Base-by-base conservation (phyloP, 2,888 invertebrate genomes). In the Agrotis puta region DNA sequence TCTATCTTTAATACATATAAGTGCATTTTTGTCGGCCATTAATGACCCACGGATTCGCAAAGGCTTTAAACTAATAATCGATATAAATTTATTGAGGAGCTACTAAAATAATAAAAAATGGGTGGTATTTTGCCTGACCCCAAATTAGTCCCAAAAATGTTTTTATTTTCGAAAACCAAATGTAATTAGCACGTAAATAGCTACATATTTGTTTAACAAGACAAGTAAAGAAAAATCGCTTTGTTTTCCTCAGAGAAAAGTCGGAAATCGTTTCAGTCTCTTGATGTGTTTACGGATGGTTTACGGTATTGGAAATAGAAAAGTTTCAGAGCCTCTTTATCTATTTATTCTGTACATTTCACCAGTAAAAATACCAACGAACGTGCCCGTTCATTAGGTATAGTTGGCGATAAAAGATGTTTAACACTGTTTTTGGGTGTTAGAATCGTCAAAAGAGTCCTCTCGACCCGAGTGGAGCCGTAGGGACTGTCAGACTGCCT, bases 261-360 rank as follows among this genome's bases (percentile, higher is more conserved):
- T 33, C 2, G 11, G n/a, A 51, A 70, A 74, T 51, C 33, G 65
- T 53, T 70, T 65, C 18, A 18, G 16, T 53, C 22, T 47, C 66
- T 53, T 66, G 24, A 66, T 53, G 18, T 47, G 20, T 74, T 74
- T 33, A 51, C 74, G 33, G 43, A 64, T 45, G 45, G 50, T 51
- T 64, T 51, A 65, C 24, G n/a, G 18, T 65, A 45, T 47, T 39
- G 45, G 45, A 39, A 51, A 51, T 51, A 65, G 45, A 33, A 65
- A 65, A 66, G 20, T 33, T 66, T 66, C 18, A 70, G 24, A 65
- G 33, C 16, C 2, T 11, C 4, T 33, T 24, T 16, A 6, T 3
- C 11, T 16, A 47, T 11, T 18, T 18, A 22, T 53, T 43, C 18
- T 73, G 13, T 47, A 66, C 20, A 39, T 11, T n/a, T 56, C 22